Conservation (phyloP, 2,797 vertebrate genomes). For the Bradypodion pumilum region DNA sequence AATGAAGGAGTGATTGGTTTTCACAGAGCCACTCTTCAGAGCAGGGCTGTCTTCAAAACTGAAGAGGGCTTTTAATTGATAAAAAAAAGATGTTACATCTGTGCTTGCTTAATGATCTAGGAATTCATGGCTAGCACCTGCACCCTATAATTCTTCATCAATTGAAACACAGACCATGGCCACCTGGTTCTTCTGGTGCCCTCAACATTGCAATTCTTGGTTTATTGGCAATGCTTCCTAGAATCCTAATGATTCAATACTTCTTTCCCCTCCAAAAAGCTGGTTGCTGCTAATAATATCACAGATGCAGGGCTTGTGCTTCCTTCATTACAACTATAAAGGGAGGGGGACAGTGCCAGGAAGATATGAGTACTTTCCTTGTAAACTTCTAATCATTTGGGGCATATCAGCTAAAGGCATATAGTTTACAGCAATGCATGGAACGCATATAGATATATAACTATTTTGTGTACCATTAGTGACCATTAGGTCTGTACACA, state of each 20-base stretch:
- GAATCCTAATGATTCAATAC: neutral
- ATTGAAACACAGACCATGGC: neutral
- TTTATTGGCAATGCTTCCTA: neutral
- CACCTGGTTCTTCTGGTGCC: constrained; percentile 8
- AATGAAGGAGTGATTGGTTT: neutral
- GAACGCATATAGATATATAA: neutral
- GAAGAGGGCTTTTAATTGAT: neutral
- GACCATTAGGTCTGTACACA: neutral
- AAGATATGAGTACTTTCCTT: neutral
- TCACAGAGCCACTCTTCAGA: neutral
- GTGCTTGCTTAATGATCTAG: neutral
- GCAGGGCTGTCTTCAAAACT: neutral
- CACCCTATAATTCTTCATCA: constrained; percentile 9
- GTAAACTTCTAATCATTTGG: neutral
- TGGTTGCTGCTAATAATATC: neutral
- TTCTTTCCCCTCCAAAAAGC: neutral
- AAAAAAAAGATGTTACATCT: neutral
- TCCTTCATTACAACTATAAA: neutral
- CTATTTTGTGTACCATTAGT: neutral
- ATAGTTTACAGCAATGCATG: neutral
- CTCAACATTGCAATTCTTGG: neutral
- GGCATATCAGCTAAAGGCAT: too few species aligned
- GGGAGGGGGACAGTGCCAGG: neutral
- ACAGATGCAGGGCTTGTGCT: neutral
- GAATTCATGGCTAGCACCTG: neutral